phyloP scores from a whole-genome alignment of 2,113 vertebrate genomes.

The Pedionomus torquatus region DNA sequence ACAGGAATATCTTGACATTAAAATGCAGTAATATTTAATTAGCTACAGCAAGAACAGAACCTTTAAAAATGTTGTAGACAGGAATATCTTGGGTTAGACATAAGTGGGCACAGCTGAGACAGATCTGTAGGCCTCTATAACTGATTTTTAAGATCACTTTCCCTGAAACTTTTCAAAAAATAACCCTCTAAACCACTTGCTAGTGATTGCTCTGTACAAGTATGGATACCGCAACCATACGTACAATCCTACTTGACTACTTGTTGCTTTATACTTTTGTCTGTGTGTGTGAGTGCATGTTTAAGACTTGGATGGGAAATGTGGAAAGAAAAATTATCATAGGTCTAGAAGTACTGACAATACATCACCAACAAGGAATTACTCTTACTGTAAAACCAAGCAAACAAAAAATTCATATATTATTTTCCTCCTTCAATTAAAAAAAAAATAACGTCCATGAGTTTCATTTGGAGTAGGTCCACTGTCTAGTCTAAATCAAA shows the following conservation, averaged over 20 bases:
- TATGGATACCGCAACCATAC: too few species aligned
- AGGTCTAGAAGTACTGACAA: not conserved
- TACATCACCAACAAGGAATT: not conserved
- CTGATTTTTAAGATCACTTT: not conserved
- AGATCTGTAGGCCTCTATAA: not conserved
- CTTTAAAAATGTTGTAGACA: not conserved
- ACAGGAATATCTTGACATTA: not conserved
- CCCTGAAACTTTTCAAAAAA: not conserved
- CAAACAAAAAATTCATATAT: not conserved
- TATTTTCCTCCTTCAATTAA: not conserved
- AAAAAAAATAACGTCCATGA: not conserved
- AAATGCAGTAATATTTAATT: not conserved
- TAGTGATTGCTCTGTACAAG: fast-evolving
- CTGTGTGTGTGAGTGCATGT: fast-evolving
- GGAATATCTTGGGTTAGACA: not conserved
- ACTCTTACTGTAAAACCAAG: not conserved
- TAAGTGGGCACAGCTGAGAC: not conserved
- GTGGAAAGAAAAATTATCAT: not conserved
- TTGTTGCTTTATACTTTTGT: not conserved
- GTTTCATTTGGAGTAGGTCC: not conserved
- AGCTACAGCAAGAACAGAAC: not conserved
- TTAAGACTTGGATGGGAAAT: not conserved
- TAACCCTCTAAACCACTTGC: not conserved
- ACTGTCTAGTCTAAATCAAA: not conserved
- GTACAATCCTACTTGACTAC: not conserved